Conservation (phyloP, 2,888 invertebrate genomes). For the Melipona bicolor region DNA sequence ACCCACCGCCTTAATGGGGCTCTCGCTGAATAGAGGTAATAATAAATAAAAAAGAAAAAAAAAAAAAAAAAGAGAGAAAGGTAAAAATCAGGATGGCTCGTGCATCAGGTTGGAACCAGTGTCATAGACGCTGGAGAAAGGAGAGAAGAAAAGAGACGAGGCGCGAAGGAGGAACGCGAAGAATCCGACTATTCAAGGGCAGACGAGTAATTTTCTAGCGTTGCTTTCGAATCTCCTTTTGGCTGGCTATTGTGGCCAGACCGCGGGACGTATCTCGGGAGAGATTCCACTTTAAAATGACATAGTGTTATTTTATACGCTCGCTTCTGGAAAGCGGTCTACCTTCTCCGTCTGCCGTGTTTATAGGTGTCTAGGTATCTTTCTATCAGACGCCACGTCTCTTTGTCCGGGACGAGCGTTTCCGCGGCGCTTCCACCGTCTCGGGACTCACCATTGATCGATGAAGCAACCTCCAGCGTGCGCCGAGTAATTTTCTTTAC, state of each 20-base stretch:
- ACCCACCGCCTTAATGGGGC: slow-evolving; percentile 72
- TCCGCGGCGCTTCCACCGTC: background rate
- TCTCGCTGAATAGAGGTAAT: slow-evolving; percentile 27
- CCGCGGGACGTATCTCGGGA: slow-evolving; percentile 61
- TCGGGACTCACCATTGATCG: background rate
- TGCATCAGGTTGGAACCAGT: background rate
- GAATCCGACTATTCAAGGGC: slow-evolving; percentile 59
- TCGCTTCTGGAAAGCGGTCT: slow-evolving; percentile 49
- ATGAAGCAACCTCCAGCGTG: background rate
- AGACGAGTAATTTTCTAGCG: slow-evolving; percentile 62
- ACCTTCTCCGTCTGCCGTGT: slow-evolving; percentile 1
- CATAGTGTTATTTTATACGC: slow-evolving; percentile 75
- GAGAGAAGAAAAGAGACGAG: slow-evolving; percentile 15
- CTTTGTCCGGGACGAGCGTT: background rate
- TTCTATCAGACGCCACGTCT: slow-evolving; percentile 12
- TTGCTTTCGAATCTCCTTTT: slow-evolving; percentile 29
- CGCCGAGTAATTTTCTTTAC: background rate
- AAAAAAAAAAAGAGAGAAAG: background rate
- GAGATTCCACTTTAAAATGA: slow-evolving; percentile 63
- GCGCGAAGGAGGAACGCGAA: slow-evolving; percentile 54
- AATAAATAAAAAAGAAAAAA: slow-evolving; percentile 18
- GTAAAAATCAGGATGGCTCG: slow-evolving; percentile 13
- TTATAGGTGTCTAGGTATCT: slow-evolving; percentile 37
- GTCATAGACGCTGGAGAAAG: slow-evolving; percentile 1
- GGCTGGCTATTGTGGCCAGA: slow-evolving; percentile 57